Conservation (phyloP, 1,140 invertebrate genomes). For the Drosophila mauritiana region DNA sequence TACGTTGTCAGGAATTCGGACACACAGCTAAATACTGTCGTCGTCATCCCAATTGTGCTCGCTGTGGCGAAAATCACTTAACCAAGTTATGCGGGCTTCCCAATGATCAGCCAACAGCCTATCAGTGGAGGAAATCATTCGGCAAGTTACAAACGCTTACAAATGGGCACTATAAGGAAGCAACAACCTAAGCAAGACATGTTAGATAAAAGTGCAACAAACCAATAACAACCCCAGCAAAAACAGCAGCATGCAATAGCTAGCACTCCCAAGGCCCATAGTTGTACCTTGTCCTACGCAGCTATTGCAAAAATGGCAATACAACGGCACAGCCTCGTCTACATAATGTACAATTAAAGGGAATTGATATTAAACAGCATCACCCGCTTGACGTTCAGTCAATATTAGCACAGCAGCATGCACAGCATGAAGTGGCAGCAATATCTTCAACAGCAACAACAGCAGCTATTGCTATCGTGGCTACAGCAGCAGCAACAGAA, state of each 20-base stretch:
- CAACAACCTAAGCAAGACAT: background rate
- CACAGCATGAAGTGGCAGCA: background rate
- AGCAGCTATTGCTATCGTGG: background rate
- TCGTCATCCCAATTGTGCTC: conserved; percentile 10
- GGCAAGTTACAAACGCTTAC: conserved; percentile 24
- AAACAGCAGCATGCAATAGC: too few relatives aligned
- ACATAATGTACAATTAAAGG: too few relatives aligned
- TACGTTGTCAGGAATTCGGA: too few relatives aligned
- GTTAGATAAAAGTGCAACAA: too few relatives aligned
- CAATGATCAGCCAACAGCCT: background rate
- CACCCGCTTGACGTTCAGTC: background rate
- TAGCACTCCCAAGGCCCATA: background rate
- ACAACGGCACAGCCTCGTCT: too few relatives aligned
- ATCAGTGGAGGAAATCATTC: background rate
- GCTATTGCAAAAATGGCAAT: too few relatives aligned
- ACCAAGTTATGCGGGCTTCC: background rate
- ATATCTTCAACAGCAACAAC: background rate
- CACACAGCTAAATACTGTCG: conserved; percentile 13
- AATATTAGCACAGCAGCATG: background rate
- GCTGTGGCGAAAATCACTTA: conserved; percentile 8
- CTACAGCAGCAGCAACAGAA: background rate
- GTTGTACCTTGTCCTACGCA: background rate
- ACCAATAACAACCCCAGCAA: background rate
- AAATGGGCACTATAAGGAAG: conserved; percentile 1
- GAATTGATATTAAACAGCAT: background rate